Conservation (phyloP, 1,140 invertebrate genomes). For the Chymomyza costata region DNA sequence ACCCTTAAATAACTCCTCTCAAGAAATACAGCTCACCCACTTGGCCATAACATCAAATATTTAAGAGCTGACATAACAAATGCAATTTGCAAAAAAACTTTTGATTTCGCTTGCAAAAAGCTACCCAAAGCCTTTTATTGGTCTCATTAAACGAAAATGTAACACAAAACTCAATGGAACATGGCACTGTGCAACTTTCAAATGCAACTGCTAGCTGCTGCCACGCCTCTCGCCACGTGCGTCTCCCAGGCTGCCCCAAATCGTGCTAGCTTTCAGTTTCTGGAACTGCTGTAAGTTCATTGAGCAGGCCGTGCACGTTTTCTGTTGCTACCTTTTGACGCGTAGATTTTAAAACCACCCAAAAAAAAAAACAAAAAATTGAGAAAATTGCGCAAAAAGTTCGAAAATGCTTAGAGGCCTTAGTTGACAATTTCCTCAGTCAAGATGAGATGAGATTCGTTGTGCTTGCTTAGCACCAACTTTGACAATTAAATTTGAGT, state of each 20-base stretch:
- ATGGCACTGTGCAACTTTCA: no score
- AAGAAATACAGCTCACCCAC: no score
- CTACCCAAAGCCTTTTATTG: constrained; percentile 54
- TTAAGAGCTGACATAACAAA: constrained; percentile 63
- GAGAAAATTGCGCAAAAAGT: no score
- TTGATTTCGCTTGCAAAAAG: constrained; percentile 48
- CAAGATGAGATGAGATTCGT: constrained; percentile 61
- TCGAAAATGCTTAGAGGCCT: constrained; percentile 7
- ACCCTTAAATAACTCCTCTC: no score
- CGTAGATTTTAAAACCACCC: no score
- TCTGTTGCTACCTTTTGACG: no score
- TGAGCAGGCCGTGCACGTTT: no score
- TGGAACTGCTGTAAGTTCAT: no score
- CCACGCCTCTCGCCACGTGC: not conserved
- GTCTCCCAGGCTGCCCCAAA: not conserved
- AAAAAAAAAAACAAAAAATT: no score
- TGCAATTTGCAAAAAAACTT: constrained; percentile 65
- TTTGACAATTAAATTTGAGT: constrained; percentile 27
- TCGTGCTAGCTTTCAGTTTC: constrained; percentile 23
- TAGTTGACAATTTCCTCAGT: constrained; percentile 53
- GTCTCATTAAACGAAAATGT: constrained; percentile 66
- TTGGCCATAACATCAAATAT: constrained; percentile 59
- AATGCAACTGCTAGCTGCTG: constrained; percentile 23
- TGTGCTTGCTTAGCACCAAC: constrained; percentile 40
- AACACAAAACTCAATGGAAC: constrained; percentile 3